Conservation (phyloP, 2,113 vertebrate species). For the Sapayoa aenigma region DNA sequence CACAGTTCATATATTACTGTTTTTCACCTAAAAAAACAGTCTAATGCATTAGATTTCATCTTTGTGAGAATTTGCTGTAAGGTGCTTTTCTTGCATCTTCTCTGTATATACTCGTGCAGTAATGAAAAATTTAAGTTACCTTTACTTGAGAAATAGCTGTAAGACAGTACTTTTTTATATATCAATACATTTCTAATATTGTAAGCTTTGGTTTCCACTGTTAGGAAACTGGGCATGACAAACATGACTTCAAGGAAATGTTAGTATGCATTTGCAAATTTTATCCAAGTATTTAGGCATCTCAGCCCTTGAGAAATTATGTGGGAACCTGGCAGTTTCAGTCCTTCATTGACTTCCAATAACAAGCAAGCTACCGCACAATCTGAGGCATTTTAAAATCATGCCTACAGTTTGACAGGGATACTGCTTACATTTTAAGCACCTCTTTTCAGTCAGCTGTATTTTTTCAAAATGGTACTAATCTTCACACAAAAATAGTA, state of each 20-base stretch:
- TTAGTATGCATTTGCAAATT: neutral
- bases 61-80: neutral
- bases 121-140: neutral
- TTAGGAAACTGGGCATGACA: neutral
- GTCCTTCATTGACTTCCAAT: neutral
- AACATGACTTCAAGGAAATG: neutral
- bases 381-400: neutral
- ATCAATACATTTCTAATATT: neutral
- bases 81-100: neutral
- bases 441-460: neutral
- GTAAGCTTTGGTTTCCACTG: neutral
- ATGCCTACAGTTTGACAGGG: neutral
- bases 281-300: neutral
- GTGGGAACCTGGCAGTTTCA: neutral
- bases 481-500: neutral
- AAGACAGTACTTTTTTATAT: neutral
- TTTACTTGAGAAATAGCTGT: neutral
- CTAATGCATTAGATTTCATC: neutral
- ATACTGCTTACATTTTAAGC: neutral
- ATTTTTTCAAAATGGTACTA: neutral
- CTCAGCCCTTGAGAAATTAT: neutral
- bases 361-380: neutral
- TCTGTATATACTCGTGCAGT: neutral
- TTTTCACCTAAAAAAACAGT: neutral
- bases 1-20: neutral